Evolutionary conservation across 2,888 invertebrate genomes (phyloP).

Genomic region (Notodonta ziczac): DNA sequence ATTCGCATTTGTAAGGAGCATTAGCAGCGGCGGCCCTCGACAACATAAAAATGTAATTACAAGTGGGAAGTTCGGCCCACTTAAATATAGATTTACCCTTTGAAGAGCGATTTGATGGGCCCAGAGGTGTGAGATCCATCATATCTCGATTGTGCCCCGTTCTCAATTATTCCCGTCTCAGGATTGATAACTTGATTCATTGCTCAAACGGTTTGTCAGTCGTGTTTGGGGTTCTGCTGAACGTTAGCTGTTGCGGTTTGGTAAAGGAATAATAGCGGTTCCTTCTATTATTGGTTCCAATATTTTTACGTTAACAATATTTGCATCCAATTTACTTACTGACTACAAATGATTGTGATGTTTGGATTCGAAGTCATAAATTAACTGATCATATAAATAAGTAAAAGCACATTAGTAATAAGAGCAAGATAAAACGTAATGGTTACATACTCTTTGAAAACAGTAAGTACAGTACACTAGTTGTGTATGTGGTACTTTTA

Average conservation of each 20-base stretch:
- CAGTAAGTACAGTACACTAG: too few species aligned
- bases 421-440: too few species aligned
- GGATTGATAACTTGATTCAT: constrained; percentile 74
- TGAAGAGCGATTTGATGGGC: constrained; percentile 73
- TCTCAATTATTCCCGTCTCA: constrained; percentile 75
- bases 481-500: too few species aligned
- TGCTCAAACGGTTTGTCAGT: constrained; percentile 56
- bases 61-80: constrained; percentile 70
- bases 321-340: too few species aligned
- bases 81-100: constrained; percentile 83
- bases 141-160: constrained; percentile 72
- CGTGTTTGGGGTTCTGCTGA: constrained; percentile 37
- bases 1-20: constrained; percentile 75
- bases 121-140: constrained; percentile 79
- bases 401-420: too few species aligned
- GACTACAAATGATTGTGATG: too few species aligned
- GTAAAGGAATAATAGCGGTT: not conserved
- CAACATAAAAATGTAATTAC: constrained; percentile 82
- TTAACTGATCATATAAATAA: too few species aligned
- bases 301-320: too few species aligned
- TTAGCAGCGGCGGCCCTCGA: constrained; percentile 62
- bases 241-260: constrained; percentile 26
- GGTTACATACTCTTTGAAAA: too few species aligned
- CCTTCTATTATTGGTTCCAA: not conserved
- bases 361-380: too few species aligned